Conservation (phyloP, 2,113 vertebrate species). For the Phainopepla nitens region DNA sequence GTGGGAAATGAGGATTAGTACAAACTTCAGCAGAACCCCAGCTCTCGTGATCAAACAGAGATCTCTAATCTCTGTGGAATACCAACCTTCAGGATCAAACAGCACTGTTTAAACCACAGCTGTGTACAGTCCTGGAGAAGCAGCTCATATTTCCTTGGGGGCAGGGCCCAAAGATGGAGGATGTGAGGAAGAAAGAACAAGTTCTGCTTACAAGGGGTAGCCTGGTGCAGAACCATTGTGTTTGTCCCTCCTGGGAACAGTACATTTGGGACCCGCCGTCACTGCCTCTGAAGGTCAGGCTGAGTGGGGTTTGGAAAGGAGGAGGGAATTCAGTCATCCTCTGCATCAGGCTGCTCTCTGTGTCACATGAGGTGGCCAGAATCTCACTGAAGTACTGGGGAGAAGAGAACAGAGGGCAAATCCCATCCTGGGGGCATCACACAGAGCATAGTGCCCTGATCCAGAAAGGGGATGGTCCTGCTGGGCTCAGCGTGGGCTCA, state of each 20-base stretch:
- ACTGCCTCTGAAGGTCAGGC: background rate
- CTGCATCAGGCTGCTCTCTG: background rate
- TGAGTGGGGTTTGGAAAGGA: background rate
- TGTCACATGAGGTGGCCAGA: background rate
- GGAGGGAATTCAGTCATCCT: background rate
- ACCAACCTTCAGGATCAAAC: background rate
- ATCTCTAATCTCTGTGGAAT: background rate
- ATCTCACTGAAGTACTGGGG: background rate
- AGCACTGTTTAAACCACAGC: background rate
- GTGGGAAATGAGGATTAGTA: background rate
- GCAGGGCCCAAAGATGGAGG: background rate
- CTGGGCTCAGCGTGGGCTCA: background rate
- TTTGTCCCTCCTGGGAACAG: background rate
- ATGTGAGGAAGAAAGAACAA: background rate
- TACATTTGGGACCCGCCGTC: background rate
- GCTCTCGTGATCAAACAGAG: background rate
- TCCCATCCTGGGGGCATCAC: background rate
- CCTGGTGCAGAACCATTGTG: background rate
- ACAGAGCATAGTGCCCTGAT: background rate
- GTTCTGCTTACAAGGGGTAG: background rate
- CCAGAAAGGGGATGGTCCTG: background rate
- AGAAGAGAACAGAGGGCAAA: background rate
- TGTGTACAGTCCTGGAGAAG: background rate
- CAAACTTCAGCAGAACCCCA: background rate
- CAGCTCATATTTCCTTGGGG: background rate